A percentile compares a stretch with the other conserved stretches of the same genome.
phyloP scores from a whole-genome alignment of 1,140 invertebrate genomes.

The Amyelois transitella region DNA sequence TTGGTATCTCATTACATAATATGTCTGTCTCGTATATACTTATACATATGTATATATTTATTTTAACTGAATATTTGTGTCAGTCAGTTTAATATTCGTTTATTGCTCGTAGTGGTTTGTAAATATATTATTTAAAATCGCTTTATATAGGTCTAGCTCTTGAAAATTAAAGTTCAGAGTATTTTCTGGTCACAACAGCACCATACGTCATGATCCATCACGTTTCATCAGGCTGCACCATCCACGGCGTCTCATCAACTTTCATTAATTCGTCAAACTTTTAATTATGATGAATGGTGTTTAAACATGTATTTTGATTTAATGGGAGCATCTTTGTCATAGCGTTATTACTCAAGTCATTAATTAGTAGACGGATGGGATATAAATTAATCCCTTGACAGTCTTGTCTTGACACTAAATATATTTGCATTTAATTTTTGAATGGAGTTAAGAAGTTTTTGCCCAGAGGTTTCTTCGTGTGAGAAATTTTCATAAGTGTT shows the following conservation, averaged over 20 bases:
- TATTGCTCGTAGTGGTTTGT: no score
- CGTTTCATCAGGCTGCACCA: neutral
- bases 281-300: conserved; percentile 63
- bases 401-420: conserved; percentile 24
- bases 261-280: conserved; percentile 50
- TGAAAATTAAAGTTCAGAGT: neutral
- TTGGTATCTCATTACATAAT: no score
- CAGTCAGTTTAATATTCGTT: no score
- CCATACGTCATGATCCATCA: neutral
- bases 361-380: conserved; percentile 46
- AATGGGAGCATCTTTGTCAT: conserved; percentile 39
- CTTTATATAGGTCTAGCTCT: neutral
- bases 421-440: no score
- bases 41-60: no score
- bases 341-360: conserved; percentile 57
- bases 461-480: no score
- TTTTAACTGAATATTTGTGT: no score
- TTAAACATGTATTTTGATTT: conserved; percentile 39
- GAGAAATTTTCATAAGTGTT: no score
- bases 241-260: conserved; percentile 17
- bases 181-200: neutral
- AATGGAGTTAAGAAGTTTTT: no score
- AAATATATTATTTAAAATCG: no score
- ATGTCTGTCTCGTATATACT: no score
- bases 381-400: conserved; percentile 47